Conservation (phyloP, 2,113 vertebrate genomes). For the Leptodactylus fuscus region DNA sequence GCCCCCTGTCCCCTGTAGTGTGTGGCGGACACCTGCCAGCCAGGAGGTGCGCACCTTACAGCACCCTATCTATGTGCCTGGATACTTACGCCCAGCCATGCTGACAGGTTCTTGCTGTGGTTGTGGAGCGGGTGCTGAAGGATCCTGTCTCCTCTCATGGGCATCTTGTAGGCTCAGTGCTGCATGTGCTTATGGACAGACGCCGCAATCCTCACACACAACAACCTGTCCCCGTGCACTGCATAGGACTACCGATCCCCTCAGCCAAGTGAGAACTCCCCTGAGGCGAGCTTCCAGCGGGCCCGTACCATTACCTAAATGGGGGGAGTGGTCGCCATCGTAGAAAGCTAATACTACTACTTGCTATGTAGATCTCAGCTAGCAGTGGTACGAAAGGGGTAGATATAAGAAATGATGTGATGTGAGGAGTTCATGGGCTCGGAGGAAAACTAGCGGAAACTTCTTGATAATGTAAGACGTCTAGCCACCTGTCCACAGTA, state of each 20-base stretch:
- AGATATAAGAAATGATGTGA: too few relatives aligned
- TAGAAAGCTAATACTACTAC: too few relatives aligned
- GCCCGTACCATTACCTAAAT: slow-evolving; percentile 44
- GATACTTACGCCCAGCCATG: slow-evolving; percentile 59
- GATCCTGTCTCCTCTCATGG: slow-evolving; percentile 55
- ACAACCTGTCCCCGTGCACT: neutral
- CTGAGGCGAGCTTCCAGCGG: slow-evolving; percentile 28
- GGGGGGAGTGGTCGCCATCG: neutral
- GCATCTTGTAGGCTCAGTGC: slow-evolving; percentile 43
- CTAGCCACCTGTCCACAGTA: neutral
- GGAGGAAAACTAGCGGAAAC: neutral
- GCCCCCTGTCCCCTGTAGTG: too few relatives aligned
- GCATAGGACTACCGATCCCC: neutral
- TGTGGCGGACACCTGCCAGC: neutral
- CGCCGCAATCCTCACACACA: neutral
- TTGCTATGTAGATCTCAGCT: neutral
- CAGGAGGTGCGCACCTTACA: too few relatives aligned
- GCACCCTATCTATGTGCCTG: too few relatives aligned
- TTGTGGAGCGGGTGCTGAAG: slow-evolving; percentile 3
- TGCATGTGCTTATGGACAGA: neutral
- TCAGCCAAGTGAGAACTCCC: slow-evolving; percentile 37
- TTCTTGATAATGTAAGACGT: too few relatives aligned
- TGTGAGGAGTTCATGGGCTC: neutral
- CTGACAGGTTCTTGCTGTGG: slow-evolving; percentile 16
- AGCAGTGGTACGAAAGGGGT: neutral